phyloP scores from a whole-genome alignment of 2,113 vertebrate species.

The Cyprinodon brontotheroides region DNA sequence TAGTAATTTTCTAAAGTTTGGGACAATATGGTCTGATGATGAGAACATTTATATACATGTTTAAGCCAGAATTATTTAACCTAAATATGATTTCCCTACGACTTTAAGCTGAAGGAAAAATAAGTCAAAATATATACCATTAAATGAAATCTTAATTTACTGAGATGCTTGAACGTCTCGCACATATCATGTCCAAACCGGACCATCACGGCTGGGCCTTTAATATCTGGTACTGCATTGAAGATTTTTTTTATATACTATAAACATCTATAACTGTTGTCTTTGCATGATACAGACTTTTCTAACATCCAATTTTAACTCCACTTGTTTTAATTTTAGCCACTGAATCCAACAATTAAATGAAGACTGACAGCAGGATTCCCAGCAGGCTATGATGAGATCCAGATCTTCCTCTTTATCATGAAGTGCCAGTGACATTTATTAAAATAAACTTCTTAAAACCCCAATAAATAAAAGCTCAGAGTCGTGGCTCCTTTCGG shows the following conservation, averaged over 20 bases:
- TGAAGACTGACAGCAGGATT: neutral
- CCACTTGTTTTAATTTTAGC: neutral
- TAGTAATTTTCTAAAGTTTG: no score
- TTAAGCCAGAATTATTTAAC: no score
- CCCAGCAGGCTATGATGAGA: neutral
- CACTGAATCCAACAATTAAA: neutral
- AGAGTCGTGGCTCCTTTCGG: neutral
- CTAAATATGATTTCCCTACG: no score
- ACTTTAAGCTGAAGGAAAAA: no score
- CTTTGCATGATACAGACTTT: slow-evolving; percentile 41
- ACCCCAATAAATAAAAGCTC: neutral
- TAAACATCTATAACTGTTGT: neutral
- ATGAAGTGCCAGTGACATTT: neutral
- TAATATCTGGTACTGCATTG: neutral
- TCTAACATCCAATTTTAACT: slow-evolving; percentile 2
- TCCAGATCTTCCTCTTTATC: neutral
- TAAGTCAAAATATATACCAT: neutral
- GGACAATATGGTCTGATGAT: no score
- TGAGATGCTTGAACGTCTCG: neutral
- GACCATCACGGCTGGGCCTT: neutral
- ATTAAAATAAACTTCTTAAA: slow-evolving; percentile 1
- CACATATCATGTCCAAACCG: neutral
- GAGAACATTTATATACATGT: no score
- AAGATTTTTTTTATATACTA: no score
- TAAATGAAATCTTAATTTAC: neutral